Evolutionary conservation across 1,140 invertebrate genomes (phyloP), one percentile per base, ranked within the genome.

Genomic region (Grapholita molesta): DNA sequence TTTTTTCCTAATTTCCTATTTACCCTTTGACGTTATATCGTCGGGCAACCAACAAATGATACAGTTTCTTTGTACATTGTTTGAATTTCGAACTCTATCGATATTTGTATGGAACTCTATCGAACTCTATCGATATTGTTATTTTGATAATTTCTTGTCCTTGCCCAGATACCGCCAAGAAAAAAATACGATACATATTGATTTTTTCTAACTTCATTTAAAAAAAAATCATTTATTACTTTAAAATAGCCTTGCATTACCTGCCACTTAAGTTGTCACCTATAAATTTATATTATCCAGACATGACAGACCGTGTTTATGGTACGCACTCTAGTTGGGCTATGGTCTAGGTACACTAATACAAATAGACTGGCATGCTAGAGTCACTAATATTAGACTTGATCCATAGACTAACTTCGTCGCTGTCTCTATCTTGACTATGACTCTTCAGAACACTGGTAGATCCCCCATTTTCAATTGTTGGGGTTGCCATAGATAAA

Each of bases 331-430:
- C 76, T 80, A 85, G 83, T 85, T 84, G 85, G 84, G 85, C 84
- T 87, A 87, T 89, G 83, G 81, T 75, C 72, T 86, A 85, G 73
- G 77, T 78, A 82, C 74, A 88, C 80, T 82, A 78, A 84, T 77
- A 78, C 67, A 80, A 75, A 79, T 69, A 82, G 75, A 82, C 76
- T 77, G 80, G 86, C 86, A 89, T 89, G 86, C 86, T 89, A 89
- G 86, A 79, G 53, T 87, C 80, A 89, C 85, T 89, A 86, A 87
- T 76, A 67, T 68, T 82, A 85, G 76, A 79, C 69, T 76, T 67
- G 68, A 33, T 57, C 24, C 73, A 81, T 81, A 81, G 74, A 81
- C 71, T 78, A 61, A 70, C 70, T 73, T 80, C 71, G 74, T 65
- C 73, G 73, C 79, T 78, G 65, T 57, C 65, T 70, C 68, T 73